Evolutionary conservation across 2,888 invertebrate genomes (phyloP).

Genomic region (Eudemis profundana): DNA sequence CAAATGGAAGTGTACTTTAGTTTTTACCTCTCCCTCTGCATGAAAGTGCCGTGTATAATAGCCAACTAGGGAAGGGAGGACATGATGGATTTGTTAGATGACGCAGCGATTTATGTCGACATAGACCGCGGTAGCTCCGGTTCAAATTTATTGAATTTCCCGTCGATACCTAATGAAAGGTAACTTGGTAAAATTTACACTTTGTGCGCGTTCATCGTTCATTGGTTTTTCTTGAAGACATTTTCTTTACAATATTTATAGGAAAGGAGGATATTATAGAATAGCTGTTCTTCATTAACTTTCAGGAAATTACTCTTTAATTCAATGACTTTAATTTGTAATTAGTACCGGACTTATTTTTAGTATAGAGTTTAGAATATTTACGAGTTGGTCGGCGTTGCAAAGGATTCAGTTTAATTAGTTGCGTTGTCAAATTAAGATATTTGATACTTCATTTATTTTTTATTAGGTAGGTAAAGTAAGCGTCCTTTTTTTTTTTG

Average conservation of each 20-base stretch:
- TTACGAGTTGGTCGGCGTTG: no score
- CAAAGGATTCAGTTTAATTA: no score
- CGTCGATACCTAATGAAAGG: slow-evolving; percentile 53
- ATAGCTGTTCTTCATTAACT: no score
- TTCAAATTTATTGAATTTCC: slow-evolving; percentile 71
- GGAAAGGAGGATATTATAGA: no score
- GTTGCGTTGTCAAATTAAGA: no score
- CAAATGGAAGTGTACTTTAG: not conserved
- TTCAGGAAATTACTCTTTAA: slow-evolving; percentile 18
- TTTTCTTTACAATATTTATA: no score
- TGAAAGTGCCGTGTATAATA: not conserved
- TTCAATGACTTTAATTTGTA: no score
- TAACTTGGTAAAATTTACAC: slow-evolving; percentile 59
- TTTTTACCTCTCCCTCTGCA: not conserved
- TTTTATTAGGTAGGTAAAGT: no score
- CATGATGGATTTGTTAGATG: slow-evolving; percentile 61
- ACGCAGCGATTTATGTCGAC: slow-evolving; percentile 60
- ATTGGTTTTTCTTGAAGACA: not conserved
- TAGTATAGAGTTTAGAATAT: no score
- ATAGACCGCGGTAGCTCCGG: slow-evolving; percentile 51
- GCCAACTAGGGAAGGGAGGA: not conserved
- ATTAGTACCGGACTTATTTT: no score
- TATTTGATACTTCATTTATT: no score
- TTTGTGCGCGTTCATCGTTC: slow-evolving; percentile 12
- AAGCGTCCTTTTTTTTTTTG: no score